Base-by-base conservation (phyloP, 2,888 invertebrate genomes). In the Meganola albula region DNA sequence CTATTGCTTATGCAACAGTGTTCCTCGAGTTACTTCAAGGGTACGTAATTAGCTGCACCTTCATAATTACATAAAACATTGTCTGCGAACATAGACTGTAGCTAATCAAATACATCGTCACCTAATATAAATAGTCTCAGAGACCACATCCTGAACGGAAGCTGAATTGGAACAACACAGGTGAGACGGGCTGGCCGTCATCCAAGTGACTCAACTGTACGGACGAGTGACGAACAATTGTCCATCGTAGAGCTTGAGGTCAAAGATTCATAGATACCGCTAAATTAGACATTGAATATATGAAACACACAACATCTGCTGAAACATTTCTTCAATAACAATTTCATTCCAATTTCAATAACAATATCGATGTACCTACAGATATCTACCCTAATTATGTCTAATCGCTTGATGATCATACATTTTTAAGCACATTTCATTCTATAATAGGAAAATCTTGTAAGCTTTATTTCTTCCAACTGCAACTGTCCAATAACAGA, bases 141-240 rank as follows among this genome's bases (percentile, higher is more conserved):
- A 52, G 50, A 59, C 59, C 60, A 64, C 73, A 76, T 76, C 77
- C 76, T 74, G 68, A 71, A 58, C 76, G 79, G 79, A 78, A 78
- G 64, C 70, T 48, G 62, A 53, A 53, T 53, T 53, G 53, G 53
- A 52, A 54, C 53, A 53, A 54, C 72, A 65, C 82, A 83, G 83
- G 83, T 83, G 79, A 76, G 66, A 41, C 43, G 50, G 39, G 46
- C 71, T 82, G 80, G 80, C 67, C 37, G 13, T 2, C 21, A 26
- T 73, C 79, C 77, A 78, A 70, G 47, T 68, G 66, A 71, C 63
- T 71, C 67, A 69, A 23, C 37, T 47, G 40, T 50, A 40, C 53
- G 46, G 40, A 27, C 40, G 51, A 40, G 39, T 49, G 47, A 43
- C 52, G 44, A 48, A 53, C 50, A 42, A 53, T 56, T 56, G 55